Evolutionary conservation across 2,113 vertebrate genomes (phyloP).

Genomic region (Sporophila hypoxantha): DNA sequence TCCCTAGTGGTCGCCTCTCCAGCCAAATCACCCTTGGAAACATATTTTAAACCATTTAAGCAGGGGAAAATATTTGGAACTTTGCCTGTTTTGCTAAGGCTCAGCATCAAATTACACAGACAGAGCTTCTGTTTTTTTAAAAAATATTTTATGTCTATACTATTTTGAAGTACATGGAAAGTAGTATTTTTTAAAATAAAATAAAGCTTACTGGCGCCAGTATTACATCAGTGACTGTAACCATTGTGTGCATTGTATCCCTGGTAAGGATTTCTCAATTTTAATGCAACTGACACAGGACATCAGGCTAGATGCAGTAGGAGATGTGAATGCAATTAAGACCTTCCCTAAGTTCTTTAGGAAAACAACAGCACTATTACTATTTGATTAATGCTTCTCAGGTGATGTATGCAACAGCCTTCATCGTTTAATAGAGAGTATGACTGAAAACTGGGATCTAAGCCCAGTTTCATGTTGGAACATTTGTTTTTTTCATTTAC

Average conservation of each 20-base stretch:
- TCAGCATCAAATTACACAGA: conserved; percentile 68
- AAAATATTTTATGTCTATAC: conserved; percentile 71
- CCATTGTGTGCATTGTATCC: conserved; percentile 40
- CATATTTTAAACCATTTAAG: conserved; percentile 66
- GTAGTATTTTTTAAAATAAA: conserved; percentile 66
- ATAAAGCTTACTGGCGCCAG: conserved; percentile 68
- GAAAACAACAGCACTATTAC: conserved; percentile 39
- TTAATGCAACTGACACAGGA: neutral
- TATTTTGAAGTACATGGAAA: conserved; percentile 69
- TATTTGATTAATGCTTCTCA: conserved; percentile 39
- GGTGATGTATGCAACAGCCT: conserved; percentile 43
- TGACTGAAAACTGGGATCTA: conserved; percentile 32
- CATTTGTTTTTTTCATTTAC: conserved; percentile 25
- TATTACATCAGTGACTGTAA: conserved; percentile 52
- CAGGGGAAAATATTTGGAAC: conserved; percentile 68
- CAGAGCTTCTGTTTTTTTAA: conserved; percentile 65
- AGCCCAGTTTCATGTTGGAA: conserved; percentile 51
- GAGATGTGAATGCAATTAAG: conserved; percentile 11
- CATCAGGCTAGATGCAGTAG: conserved; percentile 10
- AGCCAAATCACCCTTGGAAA: conserved; percentile 70
- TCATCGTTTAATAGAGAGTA: conserved; percentile 2
- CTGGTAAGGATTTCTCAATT: conserved; percentile 20
- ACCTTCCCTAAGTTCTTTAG: conserved; percentile 25
- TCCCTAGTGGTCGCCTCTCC: conserved; percentile 47
- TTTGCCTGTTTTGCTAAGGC: conserved; percentile 69